A percentile compares a stretch with the other conserved stretches of the same genome.
Evolutionary conservation across 2,888 invertebrate species (phyloP).

Genomic region (Nezara viridula): DNA sequence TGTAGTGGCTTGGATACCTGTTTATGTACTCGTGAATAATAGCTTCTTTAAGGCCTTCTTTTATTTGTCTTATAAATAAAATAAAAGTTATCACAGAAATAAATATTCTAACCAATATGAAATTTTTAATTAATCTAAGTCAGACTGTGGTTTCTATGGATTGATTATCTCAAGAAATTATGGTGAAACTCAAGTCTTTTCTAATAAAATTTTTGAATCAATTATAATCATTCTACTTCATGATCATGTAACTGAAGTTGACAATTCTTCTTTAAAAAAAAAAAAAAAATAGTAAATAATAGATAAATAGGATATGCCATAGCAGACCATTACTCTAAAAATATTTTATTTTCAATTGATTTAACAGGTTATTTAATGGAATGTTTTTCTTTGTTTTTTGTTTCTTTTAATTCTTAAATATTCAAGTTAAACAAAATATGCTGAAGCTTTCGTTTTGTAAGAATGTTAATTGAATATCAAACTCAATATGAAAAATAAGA

Average conservation of each 20-base stretch:
- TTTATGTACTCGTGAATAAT: too few relatives aligned
- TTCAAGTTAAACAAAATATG: background rate
- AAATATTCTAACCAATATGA: too few relatives aligned
- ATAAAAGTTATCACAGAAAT: too few relatives aligned
- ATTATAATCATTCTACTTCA: too few relatives aligned
- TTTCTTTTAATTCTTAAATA: background rate
- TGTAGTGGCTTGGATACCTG: too few relatives aligned
- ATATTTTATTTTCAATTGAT: background rate
- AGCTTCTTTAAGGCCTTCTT: too few relatives aligned
- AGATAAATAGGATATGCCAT: background rate
- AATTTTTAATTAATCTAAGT: too few relatives aligned
- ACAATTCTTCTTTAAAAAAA: background rate
- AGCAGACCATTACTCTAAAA: background rate
- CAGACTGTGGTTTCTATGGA: too few relatives aligned
- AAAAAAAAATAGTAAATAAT: background rate
- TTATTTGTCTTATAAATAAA: too few relatives aligned
- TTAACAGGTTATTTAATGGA: background rate
- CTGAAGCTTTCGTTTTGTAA: background rate
- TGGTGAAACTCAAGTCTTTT: too few relatives aligned
- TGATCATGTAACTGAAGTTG: conserved; percentile 24
- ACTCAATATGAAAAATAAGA: background rate
- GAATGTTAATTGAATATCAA: background rate
- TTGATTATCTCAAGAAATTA: too few relatives aligned
- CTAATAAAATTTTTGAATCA: too few relatives aligned
- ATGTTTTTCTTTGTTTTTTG: background rate